Percentiles rank a stretch among this genome's conserved stretches.
phyloP scores from a whole-genome alignment of 2,113 vertebrate genomes.

The Gymnocephalus cernua region DNA sequence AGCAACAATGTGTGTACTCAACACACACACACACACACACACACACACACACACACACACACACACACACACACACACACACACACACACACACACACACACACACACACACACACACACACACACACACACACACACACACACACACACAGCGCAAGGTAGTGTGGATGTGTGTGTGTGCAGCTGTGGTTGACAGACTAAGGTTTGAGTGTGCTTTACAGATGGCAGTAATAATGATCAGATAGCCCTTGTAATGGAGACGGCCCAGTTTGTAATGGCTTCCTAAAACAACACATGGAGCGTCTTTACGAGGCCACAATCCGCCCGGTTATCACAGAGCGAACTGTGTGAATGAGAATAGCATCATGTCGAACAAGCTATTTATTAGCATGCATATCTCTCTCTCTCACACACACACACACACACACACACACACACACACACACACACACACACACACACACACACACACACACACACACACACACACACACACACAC shows the following conservation, averaged over 20 bases:
- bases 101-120: constrained; percentile 17
- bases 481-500: constrained; percentile 47
- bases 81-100: constrained; percentile 10
- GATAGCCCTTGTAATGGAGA: constrained; percentile 82
- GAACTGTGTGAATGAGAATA: constrained; percentile 70
- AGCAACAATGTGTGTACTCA: constrained; percentile 50
- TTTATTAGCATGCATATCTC: constrained; percentile 71
- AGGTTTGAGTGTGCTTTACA: constrained; percentile 78
- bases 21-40: constrained; percentile 8
- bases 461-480: constrained; percentile 46
- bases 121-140: constrained; percentile 17
- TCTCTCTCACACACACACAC: constrained; percentile 41
- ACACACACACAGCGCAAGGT: constrained; percentile 40
- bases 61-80: constrained; percentile 9
- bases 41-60: constrained; percentile 13
- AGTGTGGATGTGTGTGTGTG: constrained; percentile 31
- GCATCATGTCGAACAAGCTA: constrained; percentile 75
- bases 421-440: constrained; percentile 46
- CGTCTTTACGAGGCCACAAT: constrained; percentile 79
- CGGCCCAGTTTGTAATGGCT: constrained; percentile 79
- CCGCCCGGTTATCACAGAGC: constrained; percentile 74
- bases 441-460: constrained; percentile 48
- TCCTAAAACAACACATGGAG: constrained; percentile 82
- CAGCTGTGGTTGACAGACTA: constrained; percentile 81
- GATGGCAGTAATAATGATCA: constrained; percentile 83